These are phyloP conservation scores for Xiphias gladius DNA, from an alignment of 2,113 vertebrate species.

Conservation along the genomic window DNA sequence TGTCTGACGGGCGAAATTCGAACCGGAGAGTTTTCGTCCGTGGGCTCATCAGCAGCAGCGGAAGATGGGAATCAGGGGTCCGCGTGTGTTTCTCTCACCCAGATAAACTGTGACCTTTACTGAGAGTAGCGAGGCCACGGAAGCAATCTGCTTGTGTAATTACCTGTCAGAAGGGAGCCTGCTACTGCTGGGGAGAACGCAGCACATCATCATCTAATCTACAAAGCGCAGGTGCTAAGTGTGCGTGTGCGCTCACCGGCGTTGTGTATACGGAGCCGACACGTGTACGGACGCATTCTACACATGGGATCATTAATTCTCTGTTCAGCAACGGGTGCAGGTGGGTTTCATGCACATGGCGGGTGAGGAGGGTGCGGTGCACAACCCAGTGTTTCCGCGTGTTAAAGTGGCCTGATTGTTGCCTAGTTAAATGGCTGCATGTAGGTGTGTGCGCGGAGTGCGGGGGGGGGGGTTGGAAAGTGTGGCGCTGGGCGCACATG, in stretches of 20 bases:
- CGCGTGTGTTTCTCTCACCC: conserved; percentile 63
- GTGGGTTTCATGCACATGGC: not conserved
- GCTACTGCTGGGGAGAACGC: conserved; percentile 76
- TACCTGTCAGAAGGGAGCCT: conserved; percentile 84
- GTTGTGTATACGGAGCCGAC: conserved; percentile 10
- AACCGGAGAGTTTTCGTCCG: conserved; percentile 24
- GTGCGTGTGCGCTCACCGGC: conserved; percentile 15
- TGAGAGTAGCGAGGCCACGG: conserved; percentile 74
- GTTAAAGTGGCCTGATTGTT: conserved; percentile 68
- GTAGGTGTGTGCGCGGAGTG: conserved; percentile 55
- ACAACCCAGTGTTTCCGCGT: conserved; percentile 55
- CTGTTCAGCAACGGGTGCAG: conserved; percentile 11
- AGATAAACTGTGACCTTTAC: conserved; percentile 83
- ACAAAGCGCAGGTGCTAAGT: conserved; percentile 70
- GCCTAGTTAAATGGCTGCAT: conserved; percentile 61
- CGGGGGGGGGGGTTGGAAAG: conserved; percentile 47
- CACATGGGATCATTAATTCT: conserved; percentile 51
- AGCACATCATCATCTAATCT: conserved; percentile 77
- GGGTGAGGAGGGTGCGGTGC: conserved; percentile 12
- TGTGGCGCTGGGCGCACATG: conserved; percentile 64
- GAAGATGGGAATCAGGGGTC: no score
- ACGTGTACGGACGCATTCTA: not conserved
- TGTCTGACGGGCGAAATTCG: conserved; percentile 43
- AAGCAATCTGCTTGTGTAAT: conserved; percentile 85
- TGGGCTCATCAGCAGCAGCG: not conserved